phyloP scores from a whole-genome alignment of 2,888 invertebrate species.

The Eristalinus aeneus region DNA sequence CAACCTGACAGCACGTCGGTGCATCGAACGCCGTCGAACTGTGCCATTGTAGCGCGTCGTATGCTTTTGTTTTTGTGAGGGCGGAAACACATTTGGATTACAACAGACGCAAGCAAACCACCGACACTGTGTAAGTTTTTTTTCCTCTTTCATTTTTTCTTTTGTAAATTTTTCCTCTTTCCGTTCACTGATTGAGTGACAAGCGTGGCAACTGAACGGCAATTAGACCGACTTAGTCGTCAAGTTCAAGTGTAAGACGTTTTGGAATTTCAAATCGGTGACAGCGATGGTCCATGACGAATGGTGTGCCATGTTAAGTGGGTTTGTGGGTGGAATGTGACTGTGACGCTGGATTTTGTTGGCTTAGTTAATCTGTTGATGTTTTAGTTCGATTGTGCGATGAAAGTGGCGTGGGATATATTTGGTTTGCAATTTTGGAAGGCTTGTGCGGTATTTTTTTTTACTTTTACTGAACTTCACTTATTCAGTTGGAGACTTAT shows the following conservation, averaged over 20 bases:
- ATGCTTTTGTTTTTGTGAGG: slow-evolving; percentile 12
- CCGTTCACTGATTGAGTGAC: background rate
- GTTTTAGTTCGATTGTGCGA: background rate
- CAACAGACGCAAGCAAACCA: slow-evolving; percentile 28
- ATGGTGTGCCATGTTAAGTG: slow-evolving; percentile 15
- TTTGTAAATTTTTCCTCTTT: background rate
- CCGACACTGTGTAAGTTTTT: slow-evolving; percentile 43
- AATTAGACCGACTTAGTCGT: slow-evolving; percentile 36
- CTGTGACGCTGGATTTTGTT: background rate
- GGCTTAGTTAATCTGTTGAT: background rate
- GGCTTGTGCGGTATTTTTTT: background rate
- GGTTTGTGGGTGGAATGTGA: slow-evolving; percentile 38
- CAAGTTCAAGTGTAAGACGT: slow-evolving; percentile 64
- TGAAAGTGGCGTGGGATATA: background rate
- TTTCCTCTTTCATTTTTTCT: background rate
- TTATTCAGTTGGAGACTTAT: no score
- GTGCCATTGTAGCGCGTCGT: slow-evolving; percentile 44
- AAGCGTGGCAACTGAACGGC: slow-evolving; percentile 42
- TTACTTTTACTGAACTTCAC: background rate
- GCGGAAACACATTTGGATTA: slow-evolving; percentile 48
- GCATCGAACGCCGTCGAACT: slow-evolving; percentile 22
- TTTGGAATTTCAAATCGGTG: slow-evolving; percentile 51
- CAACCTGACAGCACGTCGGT: slow-evolving; percentile 37
- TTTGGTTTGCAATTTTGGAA: background rate
- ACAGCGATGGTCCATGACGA: slow-evolving; percentile 35